Evolutionary conservation across 2,797 vertebrate genomes (phyloP).

Genomic region (Poecile montanus): DNA sequence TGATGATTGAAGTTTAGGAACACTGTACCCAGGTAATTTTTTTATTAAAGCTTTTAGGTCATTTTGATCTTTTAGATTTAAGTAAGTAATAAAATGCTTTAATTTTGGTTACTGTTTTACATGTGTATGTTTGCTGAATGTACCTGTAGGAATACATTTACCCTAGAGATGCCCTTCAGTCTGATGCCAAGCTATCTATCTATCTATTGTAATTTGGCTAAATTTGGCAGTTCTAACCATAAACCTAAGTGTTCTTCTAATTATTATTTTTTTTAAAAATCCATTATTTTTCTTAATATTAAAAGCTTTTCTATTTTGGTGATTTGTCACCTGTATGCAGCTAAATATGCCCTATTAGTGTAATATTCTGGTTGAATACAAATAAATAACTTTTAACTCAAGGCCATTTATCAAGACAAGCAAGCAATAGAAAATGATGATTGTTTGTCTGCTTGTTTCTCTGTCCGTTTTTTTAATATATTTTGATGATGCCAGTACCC

Average conservation of each 20-base stretch:
- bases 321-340: not conserved
- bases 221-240: not conserved
- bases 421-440: not conserved
- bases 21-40: not conserved
- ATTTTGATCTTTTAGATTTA: not conserved
- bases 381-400: not conserved
- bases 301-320: not conserved
- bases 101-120: not conserved
- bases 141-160: not conserved
- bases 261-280: not conserved
- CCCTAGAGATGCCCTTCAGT: not conserved
- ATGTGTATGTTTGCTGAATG: not conserved
- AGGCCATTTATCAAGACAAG: not conserved
- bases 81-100: not conserved
- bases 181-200: not conserved
- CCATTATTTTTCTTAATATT: not conserved
- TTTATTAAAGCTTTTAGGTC: not conserved
- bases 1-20: not conserved
- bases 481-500: not conserved
- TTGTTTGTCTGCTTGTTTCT: not conserved
- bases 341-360: not conserved
- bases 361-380: not conserved
- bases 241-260: not conserved
- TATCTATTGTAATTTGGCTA: not conserved
- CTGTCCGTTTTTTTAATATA: not conserved